Evolutionary conservation across 2,797 vertebrate species (phyloP).

Genomic region (Macrochelys suwanniensis): DNA sequence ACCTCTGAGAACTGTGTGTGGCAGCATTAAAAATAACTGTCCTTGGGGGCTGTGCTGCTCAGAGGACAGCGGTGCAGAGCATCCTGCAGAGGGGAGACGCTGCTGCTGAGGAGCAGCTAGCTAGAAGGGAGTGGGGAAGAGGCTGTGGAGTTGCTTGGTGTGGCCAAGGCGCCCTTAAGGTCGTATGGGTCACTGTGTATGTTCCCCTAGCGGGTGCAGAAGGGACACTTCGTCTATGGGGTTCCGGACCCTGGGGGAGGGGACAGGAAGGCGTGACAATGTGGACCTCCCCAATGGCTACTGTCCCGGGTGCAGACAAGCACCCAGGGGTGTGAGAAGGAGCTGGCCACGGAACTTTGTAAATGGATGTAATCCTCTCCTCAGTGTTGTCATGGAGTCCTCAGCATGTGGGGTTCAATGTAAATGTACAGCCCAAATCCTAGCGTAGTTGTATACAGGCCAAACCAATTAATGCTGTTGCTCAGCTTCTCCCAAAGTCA

Average conservation of each 20-base stretch:
- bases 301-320: not conserved
- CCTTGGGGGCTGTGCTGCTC: not conserved
- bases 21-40: not conserved
- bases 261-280: rapidly evolving
- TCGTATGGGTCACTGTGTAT: not conserved
- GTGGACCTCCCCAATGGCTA: not conserved
- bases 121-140: not conserved
- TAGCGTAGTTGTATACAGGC: not conserved
- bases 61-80: not conserved
- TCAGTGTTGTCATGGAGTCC: conserved; percentile 23
- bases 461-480: not conserved
- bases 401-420: conserved; percentile 73
- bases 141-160: not conserved
- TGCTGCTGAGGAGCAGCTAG: not conserved
- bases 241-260: not conserved
- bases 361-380: conserved; percentile 37
- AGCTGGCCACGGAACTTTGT: conserved; percentile 36
- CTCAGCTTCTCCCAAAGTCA: not conserved
- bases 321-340: not conserved
- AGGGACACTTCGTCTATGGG: not conserved
- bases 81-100: not conserved
- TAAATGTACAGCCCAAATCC: not conserved
- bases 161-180: rapidly evolving
- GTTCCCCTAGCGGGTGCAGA: rapidly evolving
- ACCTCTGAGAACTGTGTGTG: not conserved